These are phyloP conservation scores for Syrmaticus mikado DNA, from an alignment of 2,113 vertebrate species.

Conservation along the genomic window DNA sequence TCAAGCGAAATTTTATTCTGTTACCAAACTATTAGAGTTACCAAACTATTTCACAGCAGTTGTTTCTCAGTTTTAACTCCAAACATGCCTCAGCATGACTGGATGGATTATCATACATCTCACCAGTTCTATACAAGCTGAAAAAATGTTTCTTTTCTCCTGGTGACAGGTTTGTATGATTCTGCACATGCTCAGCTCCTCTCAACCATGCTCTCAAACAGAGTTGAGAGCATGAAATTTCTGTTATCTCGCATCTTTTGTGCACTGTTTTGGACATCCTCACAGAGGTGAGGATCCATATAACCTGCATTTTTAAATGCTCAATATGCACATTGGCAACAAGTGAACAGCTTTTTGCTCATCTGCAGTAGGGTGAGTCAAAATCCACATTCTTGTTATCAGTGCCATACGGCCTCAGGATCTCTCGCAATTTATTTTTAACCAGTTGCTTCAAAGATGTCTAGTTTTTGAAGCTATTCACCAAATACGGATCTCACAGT, in stretches of 20 bases:
- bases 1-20: not conserved
- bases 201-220: not conserved
- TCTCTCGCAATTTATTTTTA: not conserved
- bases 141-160: not conserved
- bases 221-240: not conserved
- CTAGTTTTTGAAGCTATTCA: not conserved
- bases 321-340: not conserved
- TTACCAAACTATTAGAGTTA: not conserved
- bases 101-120: not conserved
- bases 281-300: fast-evolving
- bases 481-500: not conserved
- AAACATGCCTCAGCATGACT: not conserved
- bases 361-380: not conserved
- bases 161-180: not conserved
- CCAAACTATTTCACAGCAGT: not conserved
- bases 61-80: not conserved
- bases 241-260: not conserved
- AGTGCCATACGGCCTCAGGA: not conserved
- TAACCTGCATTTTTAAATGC: not conserved
- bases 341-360: not conserved
- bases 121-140: not conserved
- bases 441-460: not conserved
- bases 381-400: not conserved
- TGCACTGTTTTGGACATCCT: not conserved
- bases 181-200: not conserved